phyloP scores from a whole-genome alignment of 2,888 invertebrate species.

The Conus canariensis region DNA sequence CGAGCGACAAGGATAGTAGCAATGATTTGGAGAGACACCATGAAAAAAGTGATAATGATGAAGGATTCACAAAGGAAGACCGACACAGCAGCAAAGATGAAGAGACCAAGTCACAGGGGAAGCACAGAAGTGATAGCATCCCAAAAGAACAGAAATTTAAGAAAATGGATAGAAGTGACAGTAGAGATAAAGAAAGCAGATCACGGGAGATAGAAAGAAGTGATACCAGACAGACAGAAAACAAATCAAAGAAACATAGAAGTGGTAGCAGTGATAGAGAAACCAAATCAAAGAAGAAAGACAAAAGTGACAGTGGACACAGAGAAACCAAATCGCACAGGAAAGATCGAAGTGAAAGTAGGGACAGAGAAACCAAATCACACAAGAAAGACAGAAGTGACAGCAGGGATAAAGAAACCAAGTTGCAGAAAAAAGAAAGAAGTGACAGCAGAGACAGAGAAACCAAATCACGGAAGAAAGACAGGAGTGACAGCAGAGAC shows the following conservation, averaged over 20 bases:
- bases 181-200: slow-evolving; percentile 30
- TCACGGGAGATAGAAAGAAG: slow-evolving; percentile 33
- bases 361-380: not conserved
- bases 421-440: slow-evolving; percentile 27
- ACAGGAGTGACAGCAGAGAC: slow-evolving; percentile 43
- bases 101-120: not conserved
- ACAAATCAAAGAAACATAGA: slow-evolving; percentile 20
- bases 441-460: slow-evolving; percentile 45
- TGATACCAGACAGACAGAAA: slow-evolving; percentile 44
- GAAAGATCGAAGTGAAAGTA: slow-evolving; percentile 40
- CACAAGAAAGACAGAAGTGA: slow-evolving; percentile 31
- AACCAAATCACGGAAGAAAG: slow-evolving; percentile 17
- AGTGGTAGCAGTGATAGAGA: slow-evolving; percentile 42
- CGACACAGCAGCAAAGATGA: not conserved
- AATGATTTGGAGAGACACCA: slow-evolving; percentile 37
- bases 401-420: slow-evolving; percentile 31
- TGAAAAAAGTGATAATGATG: slow-evolving; percentile 42
- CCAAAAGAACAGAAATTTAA: slow-evolving; percentile 23
- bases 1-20: slow-evolving; percentile 39
- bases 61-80: not conserved
- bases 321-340: slow-evolving; percentile 8
- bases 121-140: slow-evolving; percentile 6
- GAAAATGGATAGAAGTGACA: slow-evolving; percentile 24
- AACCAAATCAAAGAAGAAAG: slow-evolving; percentile 16
- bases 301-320: slow-evolving; percentile 39